Conservation (phyloP, 2,888 invertebrate genomes). For the Tholera decimalis region DNA sequence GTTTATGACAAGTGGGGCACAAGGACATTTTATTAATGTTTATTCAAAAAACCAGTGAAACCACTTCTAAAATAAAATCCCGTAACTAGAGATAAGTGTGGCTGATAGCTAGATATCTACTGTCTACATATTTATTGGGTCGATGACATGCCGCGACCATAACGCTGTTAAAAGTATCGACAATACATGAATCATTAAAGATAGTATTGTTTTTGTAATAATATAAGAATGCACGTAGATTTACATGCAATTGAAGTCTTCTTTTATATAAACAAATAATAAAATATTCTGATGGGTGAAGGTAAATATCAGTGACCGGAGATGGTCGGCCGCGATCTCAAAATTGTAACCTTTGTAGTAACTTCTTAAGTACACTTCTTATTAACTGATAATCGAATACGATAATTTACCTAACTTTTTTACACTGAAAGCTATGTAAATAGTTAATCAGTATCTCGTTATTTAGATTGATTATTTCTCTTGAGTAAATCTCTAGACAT, state of each 20-base stretch:
- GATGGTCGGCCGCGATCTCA: slow-evolving; percentile 44
- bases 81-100: slow-evolving; percentile 30
- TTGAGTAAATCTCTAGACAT: slow-evolving; percentile 12
- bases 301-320: slow-evolving; percentile 42
- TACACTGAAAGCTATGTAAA: neutral
- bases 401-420: neutral
- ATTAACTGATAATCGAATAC: neutral
- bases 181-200: slow-evolving; percentile 45
- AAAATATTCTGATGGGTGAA: slow-evolving; percentile 31
- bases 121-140: slow-evolving; percentile 34
- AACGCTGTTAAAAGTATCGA: slow-evolving; percentile 25
- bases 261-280: slow-evolving; percentile 33
- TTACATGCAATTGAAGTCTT: slow-evolving; percentile 11
- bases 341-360: slow-evolving; percentile 11
- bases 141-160: slow-evolving; percentile 45
- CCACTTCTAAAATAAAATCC: slow-evolving; percentile 33
- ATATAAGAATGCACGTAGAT: slow-evolving; percentile 13
- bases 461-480: neutral
- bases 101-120: slow-evolving; percentile 15
- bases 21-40: slow-evolving; percentile 33
- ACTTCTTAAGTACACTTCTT: neutral
- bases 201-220: slow-evolving; percentile 38
- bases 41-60: slow-evolving; percentile 25
- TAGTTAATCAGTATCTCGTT: slow-evolving; percentile 15
- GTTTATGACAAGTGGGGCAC: slow-evolving; percentile 39